Evolutionary conservation across 2,113 vertebrate species (phyloP), one percentile per base, ranked within the genome.

Genomic region (Tupaia chinensis): DNA sequence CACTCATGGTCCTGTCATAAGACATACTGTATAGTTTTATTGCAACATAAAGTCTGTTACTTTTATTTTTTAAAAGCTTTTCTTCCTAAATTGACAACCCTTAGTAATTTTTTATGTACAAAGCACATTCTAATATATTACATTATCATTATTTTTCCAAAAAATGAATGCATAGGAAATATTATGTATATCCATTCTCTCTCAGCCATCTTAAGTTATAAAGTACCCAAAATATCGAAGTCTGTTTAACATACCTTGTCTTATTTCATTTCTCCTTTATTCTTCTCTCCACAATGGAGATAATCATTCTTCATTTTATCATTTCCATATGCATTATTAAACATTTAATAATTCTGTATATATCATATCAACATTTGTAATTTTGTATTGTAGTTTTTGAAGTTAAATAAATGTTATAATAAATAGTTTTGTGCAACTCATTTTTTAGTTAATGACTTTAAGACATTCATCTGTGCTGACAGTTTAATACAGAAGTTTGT

Each of bases 61-160:
- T 73, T 93, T 23, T 89, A 56, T 20, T 80, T 89, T 32, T 86
- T 5, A 2, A 89, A 88, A 79, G 17, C 70, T 34, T 68, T 66
- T 87, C 16, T 69, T 74, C 13, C 20, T 81, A 81, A 73, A 20
- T 58, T 91, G 25, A 72, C 12, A 86, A 68, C 11, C 5, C 81
- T 32, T 76, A 78, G 80, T 77, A 7, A 69, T 82, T 14, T 70
- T 77, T 93, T 88, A 65, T 34, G 5, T 85, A 25, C 65, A 83
- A 53, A 95, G 12, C 20, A 27, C 66, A 15, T 19, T 85, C 16
- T 16, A 69, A 72, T 74, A 87, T 81, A 72, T 91, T 80, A 56
- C 66, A 84, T 89, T 61, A 66, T 95, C 66, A 74, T 68, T 74
- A 73, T 25, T 53, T 93, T 94, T 81, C 91, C 14, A 77, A 73